Evolutionary conservation across 2,888 invertebrate genomes (phyloP).

Genomic region (Phrixothrix hirtus): DNA sequence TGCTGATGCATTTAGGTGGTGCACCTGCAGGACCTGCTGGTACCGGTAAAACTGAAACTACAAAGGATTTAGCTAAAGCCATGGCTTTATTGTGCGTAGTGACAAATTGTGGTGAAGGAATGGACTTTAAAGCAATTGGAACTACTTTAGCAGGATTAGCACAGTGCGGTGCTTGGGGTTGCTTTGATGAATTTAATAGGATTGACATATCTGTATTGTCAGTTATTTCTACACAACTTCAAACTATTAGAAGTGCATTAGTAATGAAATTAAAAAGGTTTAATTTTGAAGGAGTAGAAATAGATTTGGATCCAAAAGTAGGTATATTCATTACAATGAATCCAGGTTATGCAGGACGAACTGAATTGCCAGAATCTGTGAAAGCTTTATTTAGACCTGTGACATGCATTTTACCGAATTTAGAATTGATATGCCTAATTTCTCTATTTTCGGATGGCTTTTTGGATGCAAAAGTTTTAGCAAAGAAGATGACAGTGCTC

Average conservation of each 20-base stretch:
- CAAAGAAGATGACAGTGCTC: constrained; percentile 92
- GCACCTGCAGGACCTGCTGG: constrained; percentile 86
- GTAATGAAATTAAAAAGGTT: constrained; percentile 75
- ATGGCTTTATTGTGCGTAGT: constrained; percentile 80
- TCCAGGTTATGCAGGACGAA: constrained; percentile 90
- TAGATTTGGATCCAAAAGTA: constrained; percentile 79
- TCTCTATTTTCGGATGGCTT: constrained; percentile 93
- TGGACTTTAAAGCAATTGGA: constrained; percentile 85
- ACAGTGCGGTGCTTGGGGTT: constrained; percentile 94
- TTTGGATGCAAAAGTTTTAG: constrained; percentile 83
- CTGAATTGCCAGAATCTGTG: constrained; percentile 89
- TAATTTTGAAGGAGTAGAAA: constrained; percentile 68
- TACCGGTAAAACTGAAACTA: constrained; percentile 90
- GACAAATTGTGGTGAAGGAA: constrained; percentile 92
- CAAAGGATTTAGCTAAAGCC: constrained; percentile 90
- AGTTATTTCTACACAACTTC: constrained; percentile 89
- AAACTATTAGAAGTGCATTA: constrained; percentile 84
- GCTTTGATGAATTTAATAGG: constrained; percentile 93
- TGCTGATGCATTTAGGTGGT: constrained; percentile 89
- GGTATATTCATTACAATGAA: constrained; percentile 97
- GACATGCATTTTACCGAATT: constrained; percentile 88
- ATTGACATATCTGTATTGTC: constrained; percentile 91
- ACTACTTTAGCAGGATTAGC: constrained; percentile 76
- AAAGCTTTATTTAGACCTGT: constrained; percentile 91
- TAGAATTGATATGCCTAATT: constrained; percentile 90